Base-by-base conservation (phyloP, 2,888 invertebrate genomes). In the Andrena hattorfiana region DNA sequence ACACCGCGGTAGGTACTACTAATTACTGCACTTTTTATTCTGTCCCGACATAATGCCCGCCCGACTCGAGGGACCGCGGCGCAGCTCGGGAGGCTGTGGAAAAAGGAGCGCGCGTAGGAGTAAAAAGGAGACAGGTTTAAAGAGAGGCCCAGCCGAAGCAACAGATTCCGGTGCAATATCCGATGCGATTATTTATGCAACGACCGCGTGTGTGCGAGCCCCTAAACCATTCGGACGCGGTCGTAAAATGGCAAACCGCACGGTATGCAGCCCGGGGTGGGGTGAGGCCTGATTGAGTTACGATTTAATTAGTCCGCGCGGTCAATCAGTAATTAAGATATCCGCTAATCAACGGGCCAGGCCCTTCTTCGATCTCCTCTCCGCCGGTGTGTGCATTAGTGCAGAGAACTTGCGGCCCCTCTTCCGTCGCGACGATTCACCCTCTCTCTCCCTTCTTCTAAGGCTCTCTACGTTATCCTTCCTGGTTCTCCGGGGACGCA, bases 311-410 rank as follows among this genome's bases (percentile, higher is more conserved):
- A 92, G 92, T 88, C 92, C 89, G 89, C 89, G 80, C 87, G 87
- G 90, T 92, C 92, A 92, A 92, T 93, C 92, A 89, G 90, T 92
- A 92, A 93, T 93, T 93, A 92, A 92, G 93, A 92, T 92, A 93
- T 92, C 90, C 87, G 88, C 91, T 92, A 93, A 93, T 93, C 93
- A 93, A 92, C 90, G 84, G 85, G 83, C 64, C 74, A 68, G 42
- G 60, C 72, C 75, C 71, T 73, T 63, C 83, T 71, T 79, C 84
- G 76, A 81, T 86, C 80, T 73, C 75, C 60, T 77, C 77, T 77
- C 77, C 51, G 20, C 42, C 20, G 8, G 16, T 28, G 54, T 59
- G 51, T 59, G 51, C 70, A 68, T 75, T 77, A 69, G 51, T 71
- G 28, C n/a, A 32, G 28, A 32, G 35, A 32, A 64, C 67, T 70